A percentile compares a stretch with the other conserved stretches of the same genome.
Conservation (phyloP, 2,113 vertebrate species). For the Strix aluco region DNA sequence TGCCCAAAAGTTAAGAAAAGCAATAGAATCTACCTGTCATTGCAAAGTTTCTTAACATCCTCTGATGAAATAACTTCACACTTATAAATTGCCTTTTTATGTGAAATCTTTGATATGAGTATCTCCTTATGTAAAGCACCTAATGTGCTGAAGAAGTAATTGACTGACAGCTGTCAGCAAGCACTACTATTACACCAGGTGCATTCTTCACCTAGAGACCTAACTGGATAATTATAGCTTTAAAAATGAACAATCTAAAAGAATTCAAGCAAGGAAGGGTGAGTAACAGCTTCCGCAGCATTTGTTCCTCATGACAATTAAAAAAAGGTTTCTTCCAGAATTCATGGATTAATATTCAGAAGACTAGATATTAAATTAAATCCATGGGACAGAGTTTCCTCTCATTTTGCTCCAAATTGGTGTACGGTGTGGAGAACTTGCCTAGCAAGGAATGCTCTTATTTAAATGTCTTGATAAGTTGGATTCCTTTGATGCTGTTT, state of each 20-base stretch:
- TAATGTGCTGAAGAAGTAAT: neutral
- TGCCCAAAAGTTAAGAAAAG: neutral
- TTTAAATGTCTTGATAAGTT: constrained; percentile 36
- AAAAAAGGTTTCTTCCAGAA: neutral
- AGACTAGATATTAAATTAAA: neutral
- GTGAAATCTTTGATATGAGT: neutral
- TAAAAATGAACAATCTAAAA: neutral
- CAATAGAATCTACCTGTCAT: neutral
- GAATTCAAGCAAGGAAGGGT: neutral
- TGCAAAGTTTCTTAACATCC: neutral
- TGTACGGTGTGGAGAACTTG: neutral
- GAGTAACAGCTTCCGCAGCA: neutral
- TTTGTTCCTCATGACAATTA: neutral
- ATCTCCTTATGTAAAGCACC: neutral
- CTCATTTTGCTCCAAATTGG: neutral
- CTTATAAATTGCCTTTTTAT: neutral
- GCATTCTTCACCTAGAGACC: neutral
- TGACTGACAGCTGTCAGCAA: neutral
- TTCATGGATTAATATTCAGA: neutral
- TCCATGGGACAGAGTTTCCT: neutral
- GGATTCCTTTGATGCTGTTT: constrained; percentile 45
- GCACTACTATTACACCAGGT: neutral
- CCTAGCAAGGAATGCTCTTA: neutral
- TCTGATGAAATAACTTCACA: neutral
- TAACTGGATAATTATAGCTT: neutral